These are phyloP conservation scores for Drosophila pegasa DNA, from an alignment of 2,888 invertebrate genomes.

Conservation along the genomic window DNA sequence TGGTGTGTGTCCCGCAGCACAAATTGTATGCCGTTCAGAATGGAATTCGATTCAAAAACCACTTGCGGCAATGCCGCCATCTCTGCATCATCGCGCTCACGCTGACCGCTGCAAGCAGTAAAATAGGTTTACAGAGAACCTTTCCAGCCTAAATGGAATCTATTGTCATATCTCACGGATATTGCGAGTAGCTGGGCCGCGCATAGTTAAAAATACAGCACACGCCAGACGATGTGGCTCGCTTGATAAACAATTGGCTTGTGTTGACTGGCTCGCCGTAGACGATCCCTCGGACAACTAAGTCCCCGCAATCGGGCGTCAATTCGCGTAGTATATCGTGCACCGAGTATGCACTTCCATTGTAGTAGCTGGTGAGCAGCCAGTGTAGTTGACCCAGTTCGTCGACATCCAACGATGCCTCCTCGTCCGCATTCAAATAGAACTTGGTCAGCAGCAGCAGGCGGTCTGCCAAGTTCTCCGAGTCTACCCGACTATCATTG, in stretches of 20 bases:
- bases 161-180: slow-evolving; percentile 64
- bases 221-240: slow-evolving; percentile 76
- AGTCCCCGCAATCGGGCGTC: slow-evolving; percentile 77
- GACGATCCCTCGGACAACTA: slow-evolving; percentile 77
- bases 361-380: slow-evolving; percentile 75
- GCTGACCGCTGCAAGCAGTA: slow-evolving; percentile 18
- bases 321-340: slow-evolving; percentile 72
- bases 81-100: slow-evolving; percentile 55
- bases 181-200: slow-evolving; percentile 60
- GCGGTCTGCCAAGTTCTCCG: slow-evolving; percentile 68
- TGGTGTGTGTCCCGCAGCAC: slow-evolving; percentile 73
- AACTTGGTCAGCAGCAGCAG: slow-evolving; percentile 75
- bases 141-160: too few species aligned
- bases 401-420: slow-evolving; percentile 39
- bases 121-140: too few species aligned
- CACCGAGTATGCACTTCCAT: slow-evolving; percentile 74
- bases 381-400: slow-evolving; percentile 73
- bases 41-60: slow-evolving; percentile 74
- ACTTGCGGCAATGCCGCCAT: slow-evolving; percentile 54
- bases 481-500: slow-evolving; percentile 27
- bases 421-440: slow-evolving; percentile 69
- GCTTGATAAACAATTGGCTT: slow-evolving; percentile 66
- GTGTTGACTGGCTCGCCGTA: slow-evolving; percentile 69
- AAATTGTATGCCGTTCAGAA: slow-evolving; percentile 78
- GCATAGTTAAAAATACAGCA: slow-evolving; percentile 84